A percentile compares a stretch with the other conserved stretches of the same genome.
These are phyloP conservation scores for Microctenopoma steveboyesi DNA, from an alignment of 2,797 vertebrate species.

Conservation along the genomic window DNA sequence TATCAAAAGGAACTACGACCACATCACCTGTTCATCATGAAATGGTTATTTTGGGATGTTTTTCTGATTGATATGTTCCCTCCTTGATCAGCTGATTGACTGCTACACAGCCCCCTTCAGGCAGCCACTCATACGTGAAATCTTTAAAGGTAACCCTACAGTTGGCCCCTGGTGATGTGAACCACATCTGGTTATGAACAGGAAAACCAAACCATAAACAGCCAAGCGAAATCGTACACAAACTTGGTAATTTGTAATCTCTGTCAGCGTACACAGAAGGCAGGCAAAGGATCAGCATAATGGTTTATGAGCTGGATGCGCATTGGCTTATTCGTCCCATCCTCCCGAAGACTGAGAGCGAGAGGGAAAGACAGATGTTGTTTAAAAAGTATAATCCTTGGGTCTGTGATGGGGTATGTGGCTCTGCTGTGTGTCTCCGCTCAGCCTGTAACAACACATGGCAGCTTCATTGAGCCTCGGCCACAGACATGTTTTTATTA, in stretches of 20 bases:
- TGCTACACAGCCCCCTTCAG: slow-evolving; percentile 15
- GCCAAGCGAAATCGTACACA: slow-evolving; percentile 61
- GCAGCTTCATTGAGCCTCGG: slow-evolving; percentile 51
- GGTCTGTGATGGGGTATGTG: slow-evolving; percentile 56
- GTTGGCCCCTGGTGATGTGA: slow-evolving; percentile 24
- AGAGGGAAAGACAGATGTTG: slow-evolving; percentile 58
- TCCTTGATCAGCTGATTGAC: slow-evolving; percentile 1
- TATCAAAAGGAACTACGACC: too few species aligned
- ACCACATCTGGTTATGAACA: slow-evolving; percentile 42
- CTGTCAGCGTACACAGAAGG: slow-evolving; percentile 44
- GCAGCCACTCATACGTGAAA: background rate
- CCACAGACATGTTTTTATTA: slow-evolving; percentile 39
- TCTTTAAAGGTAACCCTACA: slow-evolving; percentile 28
- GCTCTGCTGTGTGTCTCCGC: slow-evolving; percentile 61
- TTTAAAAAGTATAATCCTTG: slow-evolving; percentile 63
- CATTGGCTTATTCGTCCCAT: slow-evolving; percentile 50
- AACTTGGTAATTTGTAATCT: slow-evolving; percentile 55
- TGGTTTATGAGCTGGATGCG: slow-evolving; percentile 51
- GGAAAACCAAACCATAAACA: slow-evolving; percentile 46
- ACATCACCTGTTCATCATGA: too few species aligned
- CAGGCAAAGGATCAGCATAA: slow-evolving; percentile 51
- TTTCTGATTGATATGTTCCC: background rate
- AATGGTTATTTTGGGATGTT: background rate
- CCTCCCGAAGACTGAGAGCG: slow-evolving; percentile 14
- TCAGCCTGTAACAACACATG: slow-evolving; percentile 47